Percentiles rank a stretch among this genome's conserved stretches.
phyloP scores from a whole-genome alignment of 2,888 invertebrate genomes.

The Tromatobia lineatoria region DNA sequence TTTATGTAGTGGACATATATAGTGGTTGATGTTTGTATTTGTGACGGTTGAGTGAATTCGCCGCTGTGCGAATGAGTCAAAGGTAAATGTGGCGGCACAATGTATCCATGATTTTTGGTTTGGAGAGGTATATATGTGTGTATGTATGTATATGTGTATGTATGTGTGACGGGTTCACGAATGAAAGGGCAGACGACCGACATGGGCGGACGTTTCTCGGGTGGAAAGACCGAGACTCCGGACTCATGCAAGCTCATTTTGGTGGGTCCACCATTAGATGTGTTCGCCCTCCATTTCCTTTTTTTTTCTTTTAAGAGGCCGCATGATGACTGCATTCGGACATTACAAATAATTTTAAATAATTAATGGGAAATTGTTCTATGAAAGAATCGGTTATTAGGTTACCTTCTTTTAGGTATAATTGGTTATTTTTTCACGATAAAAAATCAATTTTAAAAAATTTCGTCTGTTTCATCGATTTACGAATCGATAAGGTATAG shows the following conservation, averaged over 20 bases:
- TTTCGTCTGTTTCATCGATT: too few relatives aligned
- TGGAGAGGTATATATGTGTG: not conserved
- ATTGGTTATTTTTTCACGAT: too few relatives aligned
- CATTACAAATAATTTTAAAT: too few relatives aligned
- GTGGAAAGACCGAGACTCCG: conserved; percentile 23
- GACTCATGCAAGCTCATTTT: not conserved
- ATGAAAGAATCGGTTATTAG: too few relatives aligned
- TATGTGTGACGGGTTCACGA: conserved; percentile 44
- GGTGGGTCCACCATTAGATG: conserved; percentile 21
- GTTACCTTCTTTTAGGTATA: too few relatives aligned
- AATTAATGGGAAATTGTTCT: not conserved
- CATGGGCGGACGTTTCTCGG: conserved; percentile 53
- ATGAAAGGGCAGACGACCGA: conserved; percentile 33
- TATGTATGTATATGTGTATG: not conserved
- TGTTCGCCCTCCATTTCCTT: conserved; percentile 16
- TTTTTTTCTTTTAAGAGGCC: not conserved
- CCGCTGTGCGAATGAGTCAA: conserved; percentile 58
- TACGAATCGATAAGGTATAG: too few relatives aligned
- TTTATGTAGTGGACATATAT: conserved; percentile 48
- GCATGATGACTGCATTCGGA: not conserved
- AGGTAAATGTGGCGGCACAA: conserved; percentile 50
- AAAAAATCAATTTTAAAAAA: too few relatives aligned
- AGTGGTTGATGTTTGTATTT: conserved; percentile 55
- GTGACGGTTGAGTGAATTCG: conserved; percentile 38
- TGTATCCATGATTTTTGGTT: conserved; percentile 30